A percentile compares a stretch with the other conserved stretches of the same genome.
Evolutionary conservation across 2,888 invertebrate genomes (phyloP).

Genomic region (Leptopilina myrica): DNA sequence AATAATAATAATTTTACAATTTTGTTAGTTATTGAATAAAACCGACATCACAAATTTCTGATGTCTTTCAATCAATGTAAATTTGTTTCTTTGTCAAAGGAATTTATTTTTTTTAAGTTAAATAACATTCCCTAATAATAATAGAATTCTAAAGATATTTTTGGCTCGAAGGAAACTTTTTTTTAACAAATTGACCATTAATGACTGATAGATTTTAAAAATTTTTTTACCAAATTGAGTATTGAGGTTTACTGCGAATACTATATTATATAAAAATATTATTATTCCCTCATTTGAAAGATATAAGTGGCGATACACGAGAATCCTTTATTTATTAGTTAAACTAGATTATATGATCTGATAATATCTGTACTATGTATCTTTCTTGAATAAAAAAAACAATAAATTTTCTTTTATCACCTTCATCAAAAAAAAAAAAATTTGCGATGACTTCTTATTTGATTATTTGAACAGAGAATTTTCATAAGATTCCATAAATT

Average conservation of each 20-base stretch:
- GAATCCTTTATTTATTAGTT: slow-evolving; percentile 31
- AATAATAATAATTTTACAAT: not conserved
- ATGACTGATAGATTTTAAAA: no score
- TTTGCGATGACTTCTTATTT: slow-evolving; percentile 13
- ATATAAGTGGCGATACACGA: slow-evolving; percentile 25
- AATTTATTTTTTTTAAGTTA: no score
- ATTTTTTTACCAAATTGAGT: not conserved
- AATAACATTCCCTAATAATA: no score
- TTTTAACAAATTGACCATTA: no score
- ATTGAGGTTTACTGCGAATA: slow-evolving; percentile 28
- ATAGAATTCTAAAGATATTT: no score
- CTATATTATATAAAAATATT: slow-evolving; percentile 25
- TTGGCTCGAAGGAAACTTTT: no score
- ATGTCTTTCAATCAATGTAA: no score
- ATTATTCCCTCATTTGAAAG: not conserved
- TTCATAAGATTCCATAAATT: no score
- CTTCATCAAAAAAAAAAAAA: slow-evolving; percentile 56
- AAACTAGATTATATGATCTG: slow-evolving; percentile 34
- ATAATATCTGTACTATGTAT: slow-evolving; percentile 67
- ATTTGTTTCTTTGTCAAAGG: no score
- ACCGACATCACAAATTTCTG: no score
- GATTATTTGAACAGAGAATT: not conserved
- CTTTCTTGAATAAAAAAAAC: slow-evolving; percentile 70
- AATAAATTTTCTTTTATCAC: slow-evolving; percentile 72
- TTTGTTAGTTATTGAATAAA: not conserved